Conservation (phyloP, 2,797 vertebrate species). For the Jordanella pulchra region DNA sequence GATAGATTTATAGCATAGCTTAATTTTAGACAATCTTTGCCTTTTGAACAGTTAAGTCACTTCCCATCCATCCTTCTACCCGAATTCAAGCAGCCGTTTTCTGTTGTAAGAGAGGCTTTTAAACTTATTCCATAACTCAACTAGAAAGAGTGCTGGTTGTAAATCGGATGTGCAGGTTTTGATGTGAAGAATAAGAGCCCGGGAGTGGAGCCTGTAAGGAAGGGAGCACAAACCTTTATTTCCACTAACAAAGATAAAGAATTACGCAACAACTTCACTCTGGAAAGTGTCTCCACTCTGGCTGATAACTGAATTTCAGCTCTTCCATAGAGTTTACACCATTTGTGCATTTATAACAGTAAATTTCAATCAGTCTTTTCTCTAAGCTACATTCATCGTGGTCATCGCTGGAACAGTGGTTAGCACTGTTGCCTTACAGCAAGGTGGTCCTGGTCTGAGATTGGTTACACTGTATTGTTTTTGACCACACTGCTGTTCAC, state of each 20-base stretch:
- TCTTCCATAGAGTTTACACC: neutral
- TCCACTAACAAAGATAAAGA: conserved; percentile 34
- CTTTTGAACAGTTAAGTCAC: conserved; percentile 43
- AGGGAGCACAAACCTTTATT: conserved; percentile 40
- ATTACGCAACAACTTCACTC: conserved; percentile 40
- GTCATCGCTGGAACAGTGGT: no score
- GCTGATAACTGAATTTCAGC: neutral
- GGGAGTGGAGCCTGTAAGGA: conserved; percentile 14
- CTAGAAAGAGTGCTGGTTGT: conserved; percentile 10
- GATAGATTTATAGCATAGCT: neutral
- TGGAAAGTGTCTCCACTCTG: conserved; percentile 4
- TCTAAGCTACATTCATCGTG: neutral
- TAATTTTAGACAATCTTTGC: neutral
- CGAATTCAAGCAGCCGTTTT: conserved; percentile 65
- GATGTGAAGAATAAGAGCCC: neutral
- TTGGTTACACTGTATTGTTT: no score
- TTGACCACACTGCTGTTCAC: no score
- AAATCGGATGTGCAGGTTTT: conserved; percentile 19
- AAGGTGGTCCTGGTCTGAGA: no score
- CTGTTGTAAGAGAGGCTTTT: conserved; percentile 34
- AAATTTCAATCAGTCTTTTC: neutral
- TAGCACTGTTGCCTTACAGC: no score
- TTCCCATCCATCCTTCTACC: conserved; percentile 26
- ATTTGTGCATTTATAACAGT: neutral
- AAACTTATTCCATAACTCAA: conserved; percentile 41